phyloP scores from a whole-genome alignment of 2,113 vertebrate genomes.

The Atractosteus spatula region DNA sequence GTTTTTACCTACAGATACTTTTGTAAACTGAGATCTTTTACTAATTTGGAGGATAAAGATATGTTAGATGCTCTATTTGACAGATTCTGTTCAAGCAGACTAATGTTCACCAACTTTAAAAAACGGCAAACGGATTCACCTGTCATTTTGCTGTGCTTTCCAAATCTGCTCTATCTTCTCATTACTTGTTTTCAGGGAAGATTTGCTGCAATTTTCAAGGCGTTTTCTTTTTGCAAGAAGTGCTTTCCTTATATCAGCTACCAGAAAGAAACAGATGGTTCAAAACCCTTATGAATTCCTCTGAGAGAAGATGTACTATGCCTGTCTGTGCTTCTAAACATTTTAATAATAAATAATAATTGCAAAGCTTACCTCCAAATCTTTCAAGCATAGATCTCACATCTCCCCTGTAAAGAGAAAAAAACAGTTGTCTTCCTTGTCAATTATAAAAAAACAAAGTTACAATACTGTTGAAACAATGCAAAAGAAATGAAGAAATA shows the following conservation, averaged over 20 bases:
- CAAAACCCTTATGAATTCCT: not conserved
- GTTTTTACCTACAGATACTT: not conserved
- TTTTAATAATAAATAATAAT: not conserved
- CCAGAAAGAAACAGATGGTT: not conserved
- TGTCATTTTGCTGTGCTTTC: constrained; percentile 35
- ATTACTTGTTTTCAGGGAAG: constrained; percentile 31
- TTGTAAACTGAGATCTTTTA: not conserved
- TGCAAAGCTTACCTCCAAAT: constrained; percentile 27
- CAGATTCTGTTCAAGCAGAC: not conserved
- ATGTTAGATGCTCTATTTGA: not conserved
- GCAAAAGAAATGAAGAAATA: not conserved
- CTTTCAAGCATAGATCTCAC: constrained; percentile 33
- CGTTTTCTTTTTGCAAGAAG: constrained; percentile 34
- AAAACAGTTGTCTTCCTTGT: not conserved
- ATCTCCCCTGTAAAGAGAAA: constrained; percentile 25
- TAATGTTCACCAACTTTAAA: not conserved
- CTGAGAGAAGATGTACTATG: not conserved
- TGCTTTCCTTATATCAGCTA: constrained; percentile 36
- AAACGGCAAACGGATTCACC: constrained; percentile 12
- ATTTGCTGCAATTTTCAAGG: constrained; percentile 33
- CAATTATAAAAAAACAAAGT: not conserved
- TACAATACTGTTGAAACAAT: not conserved
- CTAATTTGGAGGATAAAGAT: not conserved
- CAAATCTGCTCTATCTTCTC: constrained; percentile 36
- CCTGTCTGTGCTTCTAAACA: not conserved